Base-by-base conservation (phyloP, 2,888 invertebrate genomes). In the Brachynemurus nebulosus region DNA sequence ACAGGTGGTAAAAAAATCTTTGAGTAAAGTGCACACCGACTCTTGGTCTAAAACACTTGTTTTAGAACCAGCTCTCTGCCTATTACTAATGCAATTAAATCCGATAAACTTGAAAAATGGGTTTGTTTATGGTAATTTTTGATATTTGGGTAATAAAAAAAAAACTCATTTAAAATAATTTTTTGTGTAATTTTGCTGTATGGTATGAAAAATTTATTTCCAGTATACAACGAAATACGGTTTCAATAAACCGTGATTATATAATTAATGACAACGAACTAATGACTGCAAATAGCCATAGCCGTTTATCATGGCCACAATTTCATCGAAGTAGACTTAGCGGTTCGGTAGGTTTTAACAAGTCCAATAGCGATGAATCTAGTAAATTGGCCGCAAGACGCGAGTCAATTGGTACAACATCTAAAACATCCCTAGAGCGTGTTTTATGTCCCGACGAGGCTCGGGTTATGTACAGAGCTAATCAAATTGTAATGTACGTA, bases 401-500 rank as follows among this genome's bases (percentile, higher is more conserved):
- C 70, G 53, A 63, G 68, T 54, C 55, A 60, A 48, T 57, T n/a
- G 53, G 53, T 34, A 52, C 37, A 5, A 34, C 53, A 44, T 59
- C 71, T 37, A 59, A 63, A 51, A 66, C 70, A 9, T 60, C 59
- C 25, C 61, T 60, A 52, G 67, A 76, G 55, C 76, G 76, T 67
- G 67, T 74, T 65, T 73, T 70, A 48, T 64, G 69, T 62, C 76
- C 80, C 60, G 80, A 81, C 65, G 82, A 82, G 67, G 78, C 80
- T 56, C 79, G 80, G 64, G 85, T 83, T 58, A 79, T 85, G 76
- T 83, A 84, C 69, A 78, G 81, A 65, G 85, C 85, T 65, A 83
- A 81, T 73, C 84, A 84, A 68, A 86, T 86, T 66, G 84, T 86
- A 66, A 83, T 84, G 86, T 86, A 85, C 73, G 85, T 76, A 66